Percentiles rank a stretch among this genome's conserved stretches.
Conservation (phyloP, 2,113 vertebrate species). For the Dicaeum eximium region DNA sequence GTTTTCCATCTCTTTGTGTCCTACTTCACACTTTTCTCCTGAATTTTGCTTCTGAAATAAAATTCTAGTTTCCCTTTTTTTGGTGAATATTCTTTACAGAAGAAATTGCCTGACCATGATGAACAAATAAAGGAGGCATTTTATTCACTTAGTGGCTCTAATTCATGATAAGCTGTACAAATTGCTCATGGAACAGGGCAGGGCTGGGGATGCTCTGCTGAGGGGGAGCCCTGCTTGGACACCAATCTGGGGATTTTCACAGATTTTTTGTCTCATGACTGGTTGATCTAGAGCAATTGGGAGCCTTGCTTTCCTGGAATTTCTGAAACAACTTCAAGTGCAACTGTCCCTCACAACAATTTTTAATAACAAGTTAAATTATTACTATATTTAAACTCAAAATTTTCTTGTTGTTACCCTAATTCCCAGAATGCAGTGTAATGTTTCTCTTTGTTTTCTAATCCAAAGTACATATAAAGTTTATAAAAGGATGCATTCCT, state of each 20-base stretch:
- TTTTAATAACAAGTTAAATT: slow-evolving; percentile 43
- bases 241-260: not conserved
- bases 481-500: not conserved
- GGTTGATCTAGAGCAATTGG: not conserved
- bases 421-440: not conserved
- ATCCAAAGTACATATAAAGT: not conserved
- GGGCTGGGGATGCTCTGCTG: not conserved
- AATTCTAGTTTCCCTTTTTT: not conserved
- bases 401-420: not conserved
- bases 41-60: not conserved
- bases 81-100: not conserved
- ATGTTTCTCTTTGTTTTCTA: not conserved
- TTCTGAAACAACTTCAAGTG: not conserved
- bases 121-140: not conserved
- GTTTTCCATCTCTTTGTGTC: not conserved
- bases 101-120: not conserved
- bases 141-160: not conserved
- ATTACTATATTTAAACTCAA: slow-evolving; percentile 19
- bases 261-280: not conserved
- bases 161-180: not conserved
- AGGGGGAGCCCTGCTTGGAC: not conserved
- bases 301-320: not conserved
- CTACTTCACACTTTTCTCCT: not conserved
- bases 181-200: not conserved
- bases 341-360: not conserved